A percentile compares a stretch with the other conserved stretches of the same genome.
Evolutionary conservation across 2,888 invertebrate species (phyloP).

Genomic region (Geophilus truncorum): DNA sequence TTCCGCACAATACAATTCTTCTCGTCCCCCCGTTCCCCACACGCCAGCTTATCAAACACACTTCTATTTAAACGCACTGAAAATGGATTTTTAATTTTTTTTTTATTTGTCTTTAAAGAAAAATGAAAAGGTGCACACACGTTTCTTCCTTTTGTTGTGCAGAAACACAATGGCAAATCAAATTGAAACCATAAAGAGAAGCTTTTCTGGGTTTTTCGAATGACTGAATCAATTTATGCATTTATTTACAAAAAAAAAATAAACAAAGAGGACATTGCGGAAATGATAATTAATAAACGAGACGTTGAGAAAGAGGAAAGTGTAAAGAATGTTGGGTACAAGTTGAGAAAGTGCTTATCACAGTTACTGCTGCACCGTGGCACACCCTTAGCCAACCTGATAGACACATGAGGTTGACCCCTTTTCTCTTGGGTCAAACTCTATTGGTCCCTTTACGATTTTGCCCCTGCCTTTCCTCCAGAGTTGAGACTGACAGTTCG

Average conservation of each 20-base stretch:
- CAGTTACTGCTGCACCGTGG: neutral
- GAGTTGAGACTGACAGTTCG: neutral
- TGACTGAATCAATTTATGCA: neutral
- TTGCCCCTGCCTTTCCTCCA: neutral
- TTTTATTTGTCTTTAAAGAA: neutral
- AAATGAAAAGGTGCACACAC: neutral
- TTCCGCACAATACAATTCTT: neutral
- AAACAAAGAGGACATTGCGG: neutral
- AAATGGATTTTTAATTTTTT: neutral
- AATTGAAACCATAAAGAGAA: neutral
- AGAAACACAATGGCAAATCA: neutral
- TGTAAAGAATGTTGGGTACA: neutral
- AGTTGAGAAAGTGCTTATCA: neutral
- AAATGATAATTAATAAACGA: neutral
- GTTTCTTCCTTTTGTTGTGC: neutral
- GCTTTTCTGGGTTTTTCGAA: neutral
- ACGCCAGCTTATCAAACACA: neutral
- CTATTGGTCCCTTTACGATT: slow-evolving; percentile 29
- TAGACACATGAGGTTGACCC: slow-evolving; percentile 27
- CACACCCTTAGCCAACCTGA: slow-evolving; percentile 3
- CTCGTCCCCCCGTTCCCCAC: neutral
- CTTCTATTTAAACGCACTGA: neutral
- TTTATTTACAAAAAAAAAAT: neutral
- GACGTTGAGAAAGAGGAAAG: neutral
- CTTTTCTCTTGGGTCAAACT: slow-evolving; percentile 10